Base-by-base conservation (phyloP, 2,113 vertebrate species). In the Tragelaphus scriptus region DNA sequence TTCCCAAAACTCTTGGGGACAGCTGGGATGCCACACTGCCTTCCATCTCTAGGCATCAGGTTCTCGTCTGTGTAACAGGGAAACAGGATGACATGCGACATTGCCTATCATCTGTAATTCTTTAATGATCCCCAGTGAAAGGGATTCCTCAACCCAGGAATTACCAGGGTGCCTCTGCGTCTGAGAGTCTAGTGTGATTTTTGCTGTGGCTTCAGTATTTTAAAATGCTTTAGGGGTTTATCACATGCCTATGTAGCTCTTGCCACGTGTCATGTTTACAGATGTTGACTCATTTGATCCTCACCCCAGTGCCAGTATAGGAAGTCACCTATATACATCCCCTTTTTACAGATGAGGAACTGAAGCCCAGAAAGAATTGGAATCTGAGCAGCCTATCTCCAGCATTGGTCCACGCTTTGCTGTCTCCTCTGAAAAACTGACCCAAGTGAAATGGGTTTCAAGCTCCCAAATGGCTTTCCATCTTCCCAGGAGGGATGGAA, bases 321-420 rank as follows among this genome's bases (percentile, higher is more conserved):
- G 36, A 88, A 75, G 53, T 61, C 44, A 21, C 28, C 12, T 56
- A 23, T 36, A 47, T 2, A 47, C 32, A 65, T 2, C 30, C 10
- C 9, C 17, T 26, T 85, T 84, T 79, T 7, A 51, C 51, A 47
- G 25, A 26, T 26, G 19, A 65, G 44, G 47, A 32, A 44, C 13
- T 0, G 30, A 80, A 87, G n/a, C 65, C 55, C 15, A 11, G 26
- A 81, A 25, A 16, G 65, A 16, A 17, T 15, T 59, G 4, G 51
- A 30, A 19, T 15, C 3, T 2, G 17, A 25, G 17, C 12, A 36
- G n/a, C 5, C 63, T 7, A 16, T 9, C 9, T 44, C 40, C 14
- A 7, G 36, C 0, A 1, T 53, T 0, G 1, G 23, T 9, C 25
- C 32, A 0, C 0, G 0, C 28, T 17, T 0, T 30, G 32, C n/a